Base-by-base conservation (phyloP, 2,113 vertebrate genomes). In the Atrichornis clamosus region DNA sequence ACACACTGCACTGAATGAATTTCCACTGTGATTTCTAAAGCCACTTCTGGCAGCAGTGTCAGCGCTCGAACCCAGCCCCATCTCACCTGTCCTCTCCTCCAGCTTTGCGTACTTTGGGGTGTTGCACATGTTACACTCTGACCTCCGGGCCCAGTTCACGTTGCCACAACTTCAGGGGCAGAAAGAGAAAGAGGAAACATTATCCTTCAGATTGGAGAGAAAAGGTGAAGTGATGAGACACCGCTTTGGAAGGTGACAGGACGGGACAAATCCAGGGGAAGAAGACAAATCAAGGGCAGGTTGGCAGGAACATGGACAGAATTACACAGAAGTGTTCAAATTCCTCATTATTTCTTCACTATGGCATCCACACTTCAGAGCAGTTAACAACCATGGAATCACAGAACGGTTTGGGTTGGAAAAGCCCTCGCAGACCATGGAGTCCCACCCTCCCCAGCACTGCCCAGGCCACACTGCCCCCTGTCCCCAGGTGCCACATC, bases 71-170 rank as follows among this genome's bases (percentile, higher is more conserved):
- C 24, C 23, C 13, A 15, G 0, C 27, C 14, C 3, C 30, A 42
- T 23, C 87, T 95, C 97, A 99, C 99, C 99, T 89, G 99, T 99
- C 96, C 99, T 98, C 87, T 99, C 99, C 97, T 99, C 99, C 75
- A 99, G 97, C 90, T 99, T 99, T 52, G 99, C 99, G 78, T 99
- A 99, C 97, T 99, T 99, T 2, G 99, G 99, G 47, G 99, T 99
- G 95, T 99, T 99, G 96, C 99, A 99, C 99, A 99, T 99, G 96
- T 99, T 99, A 89, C 99, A 99, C 90, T 99, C 99, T 4, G 99
- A 99, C 75, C 99, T 98, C 87, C 99, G 97, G 18, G 99, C 99
- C 99, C 99, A 99, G 94, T 99, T 99, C 94, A 99, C 99, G 37
- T 99, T 99, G 44, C 99, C 99, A 88, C 99, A 99, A 75, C 99